Percentiles rank a stretch among this genome's conserved stretches.
Evolutionary conservation across 2,113 vertebrate species (phyloP).

Genomic region (Etia nguti): DNA sequence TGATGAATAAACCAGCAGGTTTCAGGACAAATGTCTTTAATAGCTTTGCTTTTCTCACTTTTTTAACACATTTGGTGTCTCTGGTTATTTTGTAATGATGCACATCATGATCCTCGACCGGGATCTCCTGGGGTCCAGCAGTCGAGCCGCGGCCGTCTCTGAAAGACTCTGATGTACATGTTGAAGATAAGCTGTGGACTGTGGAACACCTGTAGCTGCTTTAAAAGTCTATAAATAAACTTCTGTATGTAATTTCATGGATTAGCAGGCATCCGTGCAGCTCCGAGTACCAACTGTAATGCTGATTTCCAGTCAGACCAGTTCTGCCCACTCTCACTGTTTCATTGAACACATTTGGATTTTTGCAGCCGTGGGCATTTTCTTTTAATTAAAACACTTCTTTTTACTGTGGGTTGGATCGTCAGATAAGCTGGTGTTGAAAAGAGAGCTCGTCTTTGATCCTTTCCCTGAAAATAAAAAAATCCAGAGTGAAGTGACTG

Average conservation of each 20-base stretch:
- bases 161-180: background rate
- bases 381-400: background rate
- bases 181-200: background rate
- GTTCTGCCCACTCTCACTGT: background rate
- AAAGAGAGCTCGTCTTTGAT: constrained; percentile 4
- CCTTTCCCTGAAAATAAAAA: background rate
- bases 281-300: background rate
- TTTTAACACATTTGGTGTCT: background rate
- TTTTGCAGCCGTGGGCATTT: background rate
- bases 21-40: background rate
- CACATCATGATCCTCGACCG: background rate
- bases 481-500: background rate
- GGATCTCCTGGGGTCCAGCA: background rate
- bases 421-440: background rate
- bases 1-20: background rate
- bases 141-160: background rate
- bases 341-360: background rate
- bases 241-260: background rate
- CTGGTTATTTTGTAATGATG: background rate
- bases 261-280: background rate
- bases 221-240: background rate
- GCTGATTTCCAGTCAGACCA: background rate
- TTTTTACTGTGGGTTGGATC: background rate
- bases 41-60: background rate
- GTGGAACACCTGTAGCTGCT: too few relatives aligned